Conservation (phyloP, 2,888 invertebrate genomes). For the Helicoverpa assulta region DNA sequence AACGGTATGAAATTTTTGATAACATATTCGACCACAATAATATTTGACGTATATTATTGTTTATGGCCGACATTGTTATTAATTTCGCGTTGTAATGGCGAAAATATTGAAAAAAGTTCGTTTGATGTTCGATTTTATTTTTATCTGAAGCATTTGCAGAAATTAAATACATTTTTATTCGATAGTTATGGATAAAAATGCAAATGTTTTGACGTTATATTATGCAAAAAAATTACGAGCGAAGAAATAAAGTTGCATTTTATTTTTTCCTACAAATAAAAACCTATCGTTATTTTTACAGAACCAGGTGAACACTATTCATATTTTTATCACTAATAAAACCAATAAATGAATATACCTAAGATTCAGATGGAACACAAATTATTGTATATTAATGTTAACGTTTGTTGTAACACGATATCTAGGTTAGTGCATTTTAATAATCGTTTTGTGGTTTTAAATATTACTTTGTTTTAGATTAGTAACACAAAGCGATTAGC, state of each 20-base stretch:
- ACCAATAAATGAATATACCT: background rate
- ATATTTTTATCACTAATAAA: background rate
- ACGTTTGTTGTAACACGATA: constrained; percentile 3
- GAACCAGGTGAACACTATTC: background rate
- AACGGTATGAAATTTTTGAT: constrained; percentile 86
- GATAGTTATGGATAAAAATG: constrained; percentile 4
- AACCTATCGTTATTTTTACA: background rate
- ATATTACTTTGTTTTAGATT: background rate
- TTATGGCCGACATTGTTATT: constrained; percentile 58
- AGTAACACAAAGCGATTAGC: background rate
- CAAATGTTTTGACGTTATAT: constrained; percentile 1
- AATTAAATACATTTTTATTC: constrained; percentile 5
- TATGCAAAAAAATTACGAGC: constrained; percentile 3
- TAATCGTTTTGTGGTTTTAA: background rate
- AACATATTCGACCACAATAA: constrained; percentile 72
- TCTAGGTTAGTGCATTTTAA: constrained; percentile 2
- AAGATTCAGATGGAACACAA: constrained; percentile 18
- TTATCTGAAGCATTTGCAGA: constrained; percentile 7
- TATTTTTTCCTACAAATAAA: no score
- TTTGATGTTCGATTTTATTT: constrained; percentile 17
- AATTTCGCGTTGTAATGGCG: constrained; percentile 48
- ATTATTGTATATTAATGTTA: constrained; percentile 19
- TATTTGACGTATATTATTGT: constrained; percentile 63
- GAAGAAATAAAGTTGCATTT: background rate
- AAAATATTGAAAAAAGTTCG: constrained; percentile 20